Conservation (phyloP, 2,113 vertebrate genomes). For the Anhinga rufa region DNA sequence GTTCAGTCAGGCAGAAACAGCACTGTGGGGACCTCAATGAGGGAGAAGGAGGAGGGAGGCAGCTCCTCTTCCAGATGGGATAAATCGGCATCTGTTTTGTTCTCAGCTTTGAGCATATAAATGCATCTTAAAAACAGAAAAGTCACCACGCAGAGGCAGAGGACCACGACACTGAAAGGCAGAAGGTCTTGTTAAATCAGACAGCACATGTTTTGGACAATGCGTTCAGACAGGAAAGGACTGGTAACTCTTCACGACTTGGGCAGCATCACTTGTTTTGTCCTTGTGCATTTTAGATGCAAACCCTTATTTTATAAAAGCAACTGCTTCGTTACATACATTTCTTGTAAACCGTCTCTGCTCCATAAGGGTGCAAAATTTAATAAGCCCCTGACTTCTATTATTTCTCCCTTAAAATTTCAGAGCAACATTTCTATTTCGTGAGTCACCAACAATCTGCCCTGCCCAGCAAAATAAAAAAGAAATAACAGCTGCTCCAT, state of each 20-base stretch:
- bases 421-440: neutral
- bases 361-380: neutral
- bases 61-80: constrained; percentile 43
- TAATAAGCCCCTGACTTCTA: neutral
- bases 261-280: neutral
- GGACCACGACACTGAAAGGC: neutral
- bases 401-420: neutral
- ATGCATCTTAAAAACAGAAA: neutral
- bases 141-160: neutral
- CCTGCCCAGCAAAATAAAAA: neutral
- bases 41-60: neutral
- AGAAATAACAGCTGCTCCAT: neutral
- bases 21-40: neutral
- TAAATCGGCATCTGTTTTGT: constrained; percentile 23
- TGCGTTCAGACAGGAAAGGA: neutral
- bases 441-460: neutral
- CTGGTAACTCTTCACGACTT: neutral
- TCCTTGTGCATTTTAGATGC: neutral
- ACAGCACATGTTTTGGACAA: neutral
- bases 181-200: neutral
- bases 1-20: constrained; percentile 26
- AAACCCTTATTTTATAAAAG: neutral
- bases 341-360: neutral
- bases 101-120: neutral
- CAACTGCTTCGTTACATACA: neutral